Evolutionary conservation across 2,113 vertebrate species (phyloP).

Genomic region (Neomonachus schauinslandi): DNA sequence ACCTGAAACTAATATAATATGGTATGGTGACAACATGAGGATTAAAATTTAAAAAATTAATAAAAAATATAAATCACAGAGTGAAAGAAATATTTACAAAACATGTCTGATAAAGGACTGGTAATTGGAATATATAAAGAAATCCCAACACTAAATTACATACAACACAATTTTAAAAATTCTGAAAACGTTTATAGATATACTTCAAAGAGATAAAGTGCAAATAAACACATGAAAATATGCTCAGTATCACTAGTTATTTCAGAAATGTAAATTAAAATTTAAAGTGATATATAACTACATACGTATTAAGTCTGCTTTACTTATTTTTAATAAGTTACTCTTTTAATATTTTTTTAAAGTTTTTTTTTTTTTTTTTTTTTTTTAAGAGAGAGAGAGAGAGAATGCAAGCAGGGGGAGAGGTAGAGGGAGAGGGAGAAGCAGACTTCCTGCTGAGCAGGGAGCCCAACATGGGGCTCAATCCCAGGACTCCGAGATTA

Average conservation of each 20-base stretch:
- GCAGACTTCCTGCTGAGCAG: neutral
- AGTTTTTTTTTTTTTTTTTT: too few relatives aligned
- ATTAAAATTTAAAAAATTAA: neutral
- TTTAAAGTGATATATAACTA: neutral
- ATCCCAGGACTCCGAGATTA: neutral
- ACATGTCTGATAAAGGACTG: neutral
- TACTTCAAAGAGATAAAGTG: neutral
- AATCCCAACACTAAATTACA: neutral
- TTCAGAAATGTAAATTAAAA: slow-evolving; percentile 14
- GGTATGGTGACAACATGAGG: neutral
- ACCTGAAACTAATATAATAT: neutral
- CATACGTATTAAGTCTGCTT: too few relatives aligned
- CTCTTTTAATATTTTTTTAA: neutral
- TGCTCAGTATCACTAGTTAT: neutral
- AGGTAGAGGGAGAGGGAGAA: neutral
- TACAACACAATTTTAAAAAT: neutral
- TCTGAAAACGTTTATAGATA: neutral
- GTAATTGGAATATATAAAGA: neutral
- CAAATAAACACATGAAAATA: neutral
- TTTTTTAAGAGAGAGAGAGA: neutral
- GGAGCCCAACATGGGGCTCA: neutral
- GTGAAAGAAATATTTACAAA: neutral
- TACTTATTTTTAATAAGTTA: neutral
- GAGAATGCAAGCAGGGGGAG: neutral
- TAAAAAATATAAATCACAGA: neutral